Percentiles rank a stretch among this genome's conserved stretches.
phyloP scores from a whole-genome alignment of 2,113 vertebrate species.

The Corythoichthys intestinalis region DNA sequence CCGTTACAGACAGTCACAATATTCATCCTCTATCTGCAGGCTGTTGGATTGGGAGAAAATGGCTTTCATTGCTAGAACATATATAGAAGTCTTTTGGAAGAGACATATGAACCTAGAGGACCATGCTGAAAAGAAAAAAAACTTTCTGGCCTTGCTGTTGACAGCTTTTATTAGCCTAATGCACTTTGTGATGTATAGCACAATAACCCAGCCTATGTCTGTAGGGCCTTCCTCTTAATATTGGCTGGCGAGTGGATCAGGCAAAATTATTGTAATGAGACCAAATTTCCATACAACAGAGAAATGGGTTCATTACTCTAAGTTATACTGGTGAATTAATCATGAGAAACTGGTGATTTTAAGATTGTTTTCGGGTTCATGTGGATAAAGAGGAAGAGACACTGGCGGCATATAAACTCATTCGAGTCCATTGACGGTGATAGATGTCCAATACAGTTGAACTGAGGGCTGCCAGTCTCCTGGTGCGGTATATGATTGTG shows the following conservation, averaged over 20 bases:
- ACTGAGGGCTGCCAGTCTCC: too few relatives aligned
- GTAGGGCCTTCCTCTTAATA: conserved; percentile 79
- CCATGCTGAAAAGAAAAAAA: conserved; percentile 49
- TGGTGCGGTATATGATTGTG: too few relatives aligned
- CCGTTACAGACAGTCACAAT: conserved; percentile 35
- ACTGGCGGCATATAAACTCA: conserved; percentile 47
- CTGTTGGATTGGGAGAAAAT: conserved; percentile 50
- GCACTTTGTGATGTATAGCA: conserved; percentile 82
- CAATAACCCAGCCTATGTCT: conserved; percentile 77
- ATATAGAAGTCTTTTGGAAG: conserved; percentile 57
- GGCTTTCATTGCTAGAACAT: conserved; percentile 57
- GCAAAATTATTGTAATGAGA: conserved; percentile 83
- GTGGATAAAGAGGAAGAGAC: conserved; percentile 71
- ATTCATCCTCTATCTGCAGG: conserved; percentile 21
- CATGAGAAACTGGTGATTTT: conserved; percentile 75
- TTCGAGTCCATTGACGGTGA: too few relatives aligned
- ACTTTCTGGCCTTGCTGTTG: conserved; percentile 74
- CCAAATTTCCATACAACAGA: conserved; percentile 80
- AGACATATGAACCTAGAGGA: conserved; percentile 70
- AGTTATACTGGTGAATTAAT: conserved; percentile 74
- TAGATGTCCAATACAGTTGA: too few relatives aligned
- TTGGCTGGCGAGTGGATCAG: conserved; percentile 72
- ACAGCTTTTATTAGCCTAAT: conserved; percentile 79
- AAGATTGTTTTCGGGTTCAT: conserved; percentile 70
- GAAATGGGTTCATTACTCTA: conserved; percentile 82